phyloP scores from a whole-genome alignment of 2,888 invertebrate genomes.

The Pterobdella sp. region DNA sequence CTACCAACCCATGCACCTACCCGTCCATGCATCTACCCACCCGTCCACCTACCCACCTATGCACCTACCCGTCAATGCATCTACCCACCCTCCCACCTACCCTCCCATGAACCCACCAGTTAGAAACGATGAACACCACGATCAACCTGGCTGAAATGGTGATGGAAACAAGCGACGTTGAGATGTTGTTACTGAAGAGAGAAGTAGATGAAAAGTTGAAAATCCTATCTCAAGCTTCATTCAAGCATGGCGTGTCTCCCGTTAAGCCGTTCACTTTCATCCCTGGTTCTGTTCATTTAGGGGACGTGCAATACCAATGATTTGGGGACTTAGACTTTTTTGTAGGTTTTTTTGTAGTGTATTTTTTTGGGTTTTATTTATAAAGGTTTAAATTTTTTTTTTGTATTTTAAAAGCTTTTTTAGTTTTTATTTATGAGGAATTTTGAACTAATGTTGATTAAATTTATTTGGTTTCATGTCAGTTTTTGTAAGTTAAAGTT shows the following conservation, averaged over 20 bases:
- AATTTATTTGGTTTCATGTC: no score
- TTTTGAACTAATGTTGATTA: no score
- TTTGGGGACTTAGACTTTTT: no score
- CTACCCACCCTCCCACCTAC: neutral
- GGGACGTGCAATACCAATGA: no score
- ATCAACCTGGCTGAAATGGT: constrained; percentile 47
- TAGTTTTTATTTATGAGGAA: no score
- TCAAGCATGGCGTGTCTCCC: neutral
- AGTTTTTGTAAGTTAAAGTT: no score
- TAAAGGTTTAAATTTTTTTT: no score
- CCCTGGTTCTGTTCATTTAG: neutral
- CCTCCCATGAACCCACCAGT: neutral
- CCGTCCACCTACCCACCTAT: neutral
- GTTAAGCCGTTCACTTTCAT: neutral
- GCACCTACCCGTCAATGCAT: neutral
- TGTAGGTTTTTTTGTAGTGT: no score
- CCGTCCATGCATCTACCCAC: no score
- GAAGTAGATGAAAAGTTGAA: constrained; percentile 42
- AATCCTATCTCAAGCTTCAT: neutral
- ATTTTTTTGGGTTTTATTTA: no score
- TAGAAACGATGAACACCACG: constrained; percentile 44
- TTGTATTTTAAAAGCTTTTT: no score
- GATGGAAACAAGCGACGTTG: constrained; percentile 46
- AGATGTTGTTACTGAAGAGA: constrained; percentile 47
- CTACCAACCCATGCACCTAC: no score